Evolutionary conservation across 2,888 invertebrate genomes (phyloP).

Genomic region (Trilocha varians): DNA sequence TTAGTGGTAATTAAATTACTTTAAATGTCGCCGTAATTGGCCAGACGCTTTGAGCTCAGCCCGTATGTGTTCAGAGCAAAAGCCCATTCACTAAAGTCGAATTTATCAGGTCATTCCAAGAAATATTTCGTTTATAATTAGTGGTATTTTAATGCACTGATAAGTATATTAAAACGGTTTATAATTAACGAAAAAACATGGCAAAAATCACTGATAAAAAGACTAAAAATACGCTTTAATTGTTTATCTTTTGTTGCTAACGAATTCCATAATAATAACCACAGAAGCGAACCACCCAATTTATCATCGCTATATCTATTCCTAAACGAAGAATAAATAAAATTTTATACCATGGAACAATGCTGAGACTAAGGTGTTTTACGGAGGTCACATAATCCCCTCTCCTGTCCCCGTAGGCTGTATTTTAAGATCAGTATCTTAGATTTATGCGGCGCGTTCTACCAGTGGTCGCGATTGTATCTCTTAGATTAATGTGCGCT

Average conservation of each 20-base stretch:
- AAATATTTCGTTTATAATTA: background rate
- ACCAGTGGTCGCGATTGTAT: constrained; percentile 59
- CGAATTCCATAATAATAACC: too few species aligned
- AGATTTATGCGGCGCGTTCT: constrained; percentile 52
- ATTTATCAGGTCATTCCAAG: constrained; percentile 1
- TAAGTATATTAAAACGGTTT: too few species aligned
- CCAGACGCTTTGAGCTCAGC: background rate
- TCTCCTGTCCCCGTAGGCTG: constrained; percentile 23
- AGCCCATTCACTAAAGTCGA: constrained; percentile 2
- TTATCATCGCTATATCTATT: too few species aligned
- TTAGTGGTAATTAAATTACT: constrained; percentile 48
- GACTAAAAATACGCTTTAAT: too few species aligned
- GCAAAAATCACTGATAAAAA: too few species aligned
- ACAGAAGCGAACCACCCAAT: too few species aligned
- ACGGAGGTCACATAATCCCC: constrained; percentile 25
- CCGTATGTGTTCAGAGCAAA: background rate
- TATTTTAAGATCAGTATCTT: constrained; percentile 63
- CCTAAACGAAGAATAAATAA: too few species aligned
- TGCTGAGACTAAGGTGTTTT: constrained; percentile 17
- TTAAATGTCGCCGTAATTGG: constrained; percentile 51
- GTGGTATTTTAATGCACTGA: background rate
- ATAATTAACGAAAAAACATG: too few species aligned
- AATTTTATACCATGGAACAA: too few species aligned
- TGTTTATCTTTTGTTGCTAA: too few species aligned
- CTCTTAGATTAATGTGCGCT: constrained; percentile 59